Conservation (phyloP, 1,140 invertebrate species). For the Achatina immaculata region DNA sequence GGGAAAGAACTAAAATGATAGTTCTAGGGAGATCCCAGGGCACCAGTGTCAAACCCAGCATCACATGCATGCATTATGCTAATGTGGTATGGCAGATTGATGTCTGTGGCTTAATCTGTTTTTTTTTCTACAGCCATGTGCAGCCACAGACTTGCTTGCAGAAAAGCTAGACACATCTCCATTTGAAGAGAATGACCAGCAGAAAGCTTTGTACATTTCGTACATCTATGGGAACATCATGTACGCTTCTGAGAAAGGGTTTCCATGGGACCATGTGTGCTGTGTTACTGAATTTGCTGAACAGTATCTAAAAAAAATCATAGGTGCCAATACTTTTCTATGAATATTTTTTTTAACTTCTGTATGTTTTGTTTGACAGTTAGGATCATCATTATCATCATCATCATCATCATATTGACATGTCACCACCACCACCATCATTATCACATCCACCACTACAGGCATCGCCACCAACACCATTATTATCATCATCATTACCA, state of each 20-base stretch:
- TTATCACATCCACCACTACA: too few species aligned
- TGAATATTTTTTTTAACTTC: not conserved
- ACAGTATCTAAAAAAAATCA: slow-evolving; percentile 51
- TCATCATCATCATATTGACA: too few species aligned
- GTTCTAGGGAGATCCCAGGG: too few species aligned
- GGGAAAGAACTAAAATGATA: too few species aligned
- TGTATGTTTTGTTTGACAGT: not conserved
- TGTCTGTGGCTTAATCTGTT: too few species aligned
- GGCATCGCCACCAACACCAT: too few species aligned
- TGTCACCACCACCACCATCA: too few species aligned
- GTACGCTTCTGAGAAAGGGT: slow-evolving; percentile 64
- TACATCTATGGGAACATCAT: slow-evolving; percentile 61
- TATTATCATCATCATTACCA: too few species aligned
- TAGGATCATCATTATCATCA: too few species aligned
- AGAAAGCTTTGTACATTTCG: slow-evolving; percentile 54
- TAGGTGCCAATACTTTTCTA: slow-evolving; percentile 53
- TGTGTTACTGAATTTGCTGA: slow-evolving; percentile 52
- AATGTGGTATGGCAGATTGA: too few species aligned
- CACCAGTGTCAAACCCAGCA: too few species aligned
- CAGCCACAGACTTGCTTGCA: slow-evolving; percentile 41
- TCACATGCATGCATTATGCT: too few species aligned
- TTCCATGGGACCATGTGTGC: slow-evolving; percentile 61
- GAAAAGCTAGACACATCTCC: slow-evolving; percentile 46
- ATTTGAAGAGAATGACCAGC: slow-evolving; percentile 52
- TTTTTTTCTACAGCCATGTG: not conserved